A percentile compares a stretch with the other conserved stretches of the same genome.
Conservation (phyloP, 2,888 invertebrate genomes). For the Ichneumon xanthorius region DNA sequence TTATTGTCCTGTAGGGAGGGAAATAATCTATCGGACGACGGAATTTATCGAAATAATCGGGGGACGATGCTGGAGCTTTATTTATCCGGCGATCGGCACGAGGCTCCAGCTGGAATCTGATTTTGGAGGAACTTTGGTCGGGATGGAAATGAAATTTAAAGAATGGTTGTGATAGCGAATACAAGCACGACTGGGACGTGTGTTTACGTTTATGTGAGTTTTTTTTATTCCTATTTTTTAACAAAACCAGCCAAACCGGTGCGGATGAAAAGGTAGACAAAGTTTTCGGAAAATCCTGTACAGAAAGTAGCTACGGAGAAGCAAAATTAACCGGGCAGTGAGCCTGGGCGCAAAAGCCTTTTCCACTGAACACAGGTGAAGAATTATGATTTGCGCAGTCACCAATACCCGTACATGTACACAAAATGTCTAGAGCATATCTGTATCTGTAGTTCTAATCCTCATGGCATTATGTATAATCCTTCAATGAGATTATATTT, state of each 20-base stretch:
- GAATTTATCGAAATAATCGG: neutral
- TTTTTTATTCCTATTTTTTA: neutral
- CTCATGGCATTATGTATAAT: constrained; percentile 76
- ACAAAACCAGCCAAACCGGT: neutral
- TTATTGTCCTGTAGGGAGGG: neutral
- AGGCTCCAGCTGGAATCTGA: neutral
- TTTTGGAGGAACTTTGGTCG: neutral
- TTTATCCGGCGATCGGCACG: neutral
- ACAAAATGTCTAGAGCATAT: constrained; percentile 20
- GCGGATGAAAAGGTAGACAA: neutral
- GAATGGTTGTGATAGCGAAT: neutral
- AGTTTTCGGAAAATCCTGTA: neutral
- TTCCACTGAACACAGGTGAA: neutral
- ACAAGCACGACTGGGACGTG: neutral
- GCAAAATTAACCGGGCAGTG: neutral
- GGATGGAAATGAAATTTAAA: neutral
- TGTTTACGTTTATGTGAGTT: neutral
- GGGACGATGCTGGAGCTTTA: neutral
- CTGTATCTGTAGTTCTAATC: constrained; percentile 74
- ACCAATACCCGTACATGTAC: constrained; percentile 4
- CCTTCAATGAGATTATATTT: constrained; percentile 71
- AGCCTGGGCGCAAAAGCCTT: neutral
- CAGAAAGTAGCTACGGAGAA: neutral
- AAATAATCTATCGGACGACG: neutral
- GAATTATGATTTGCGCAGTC: neutral